Base-by-base conservation (phyloP, 1,140 invertebrate species). In the Aphelenchoides besseyi region DNA sequence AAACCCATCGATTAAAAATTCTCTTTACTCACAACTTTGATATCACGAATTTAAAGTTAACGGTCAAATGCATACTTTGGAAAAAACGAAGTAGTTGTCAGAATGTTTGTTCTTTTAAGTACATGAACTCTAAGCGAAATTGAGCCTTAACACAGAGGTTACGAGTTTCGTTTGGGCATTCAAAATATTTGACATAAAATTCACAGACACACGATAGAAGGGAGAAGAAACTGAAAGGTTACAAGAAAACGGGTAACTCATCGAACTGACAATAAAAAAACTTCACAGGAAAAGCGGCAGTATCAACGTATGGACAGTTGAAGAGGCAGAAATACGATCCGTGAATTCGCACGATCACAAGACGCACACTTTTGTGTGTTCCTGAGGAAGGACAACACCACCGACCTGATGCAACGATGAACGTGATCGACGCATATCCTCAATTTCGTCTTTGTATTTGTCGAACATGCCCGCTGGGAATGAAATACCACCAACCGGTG, bases 331-430 rank as follows among this genome's bases (percentile, higher is more conserved):
- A 71, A 53, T 36, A 3, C 23, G 52, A 28, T 32, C 8, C 28
- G 12, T 28, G 54, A 12, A 37, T 12, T 33, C 23, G 36, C 28
- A 18, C 37, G 12, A 36, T 72, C 72, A 82, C 66, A 82, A 71
- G n/a, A 74, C 81, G 75, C 82, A 85, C 68, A 83, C 81, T 82
- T 83, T 85, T 33, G 78, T 72, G 72, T 77, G 76, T 68, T 74
- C 67, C 53, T 57, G 71, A 62, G 72, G 62, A 41, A 68, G 26
- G 18, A 63, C n/a, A 30, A 33, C 36, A n/a, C 33, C n/a, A 18
- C 74, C 74, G 23, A 77, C 36, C 54, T 82, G 81, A 57, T 82
- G 80, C 16, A 83, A 77, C 23, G 81, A 82, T 0, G 73, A 68
- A 8, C 82, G 74, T 12, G 70, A 74, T 30, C 83, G 69, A 9